phyloP scores from a whole-genome alignment of 1,140 invertebrate species.

The Lanistes nyassanus region DNA sequence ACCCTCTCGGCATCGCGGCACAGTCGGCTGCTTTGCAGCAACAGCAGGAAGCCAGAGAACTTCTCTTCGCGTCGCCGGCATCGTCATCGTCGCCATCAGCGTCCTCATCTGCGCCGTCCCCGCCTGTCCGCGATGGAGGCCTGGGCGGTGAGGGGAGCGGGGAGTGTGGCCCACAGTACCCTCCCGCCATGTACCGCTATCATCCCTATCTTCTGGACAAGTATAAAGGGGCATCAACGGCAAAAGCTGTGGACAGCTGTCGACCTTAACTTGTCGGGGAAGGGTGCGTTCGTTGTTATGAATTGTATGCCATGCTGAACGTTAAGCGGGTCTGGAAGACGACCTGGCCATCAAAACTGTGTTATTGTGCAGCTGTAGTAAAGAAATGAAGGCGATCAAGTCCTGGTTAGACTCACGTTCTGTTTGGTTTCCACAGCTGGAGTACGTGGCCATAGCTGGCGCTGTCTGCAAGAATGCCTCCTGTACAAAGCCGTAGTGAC shows the following conservation, averaged over 20 bases:
- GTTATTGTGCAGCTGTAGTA: no score
- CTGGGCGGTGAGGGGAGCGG: neutral
- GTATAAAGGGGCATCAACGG: neutral
- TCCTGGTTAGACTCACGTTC: no score
- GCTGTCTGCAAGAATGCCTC: no score
- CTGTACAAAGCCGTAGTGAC: no score
- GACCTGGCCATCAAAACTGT: no score
- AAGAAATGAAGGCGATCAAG: no score
- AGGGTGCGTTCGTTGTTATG: no score
- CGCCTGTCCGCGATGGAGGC: slow-evolving; percentile 3
- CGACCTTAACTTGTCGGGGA: no score
- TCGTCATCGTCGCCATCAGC: slow-evolving; percentile 12
- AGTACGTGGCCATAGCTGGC: no score
- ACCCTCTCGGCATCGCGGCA: slow-evolving; percentile 9
- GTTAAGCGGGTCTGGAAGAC: no score
- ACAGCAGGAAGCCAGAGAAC: slow-evolving; percentile 4
- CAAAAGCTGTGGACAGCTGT: slow-evolving; percentile 16
- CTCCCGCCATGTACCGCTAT: slow-evolving; percentile 19
- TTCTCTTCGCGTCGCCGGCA: slow-evolving; percentile 1
- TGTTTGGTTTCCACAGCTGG: no score
- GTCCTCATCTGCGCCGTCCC: slow-evolving; percentile 4
- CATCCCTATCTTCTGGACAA: slow-evolving; percentile 23
- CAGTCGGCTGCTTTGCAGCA: neutral
- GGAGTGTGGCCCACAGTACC: neutral
- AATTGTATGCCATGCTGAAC: no score